Percentiles rank a stretch among this genome's conserved stretches.
These are phyloP conservation scores for Sebastes hubbsi DNA, from an alignment of 2,797 vertebrate species.

Conservation along the genomic window DNA sequence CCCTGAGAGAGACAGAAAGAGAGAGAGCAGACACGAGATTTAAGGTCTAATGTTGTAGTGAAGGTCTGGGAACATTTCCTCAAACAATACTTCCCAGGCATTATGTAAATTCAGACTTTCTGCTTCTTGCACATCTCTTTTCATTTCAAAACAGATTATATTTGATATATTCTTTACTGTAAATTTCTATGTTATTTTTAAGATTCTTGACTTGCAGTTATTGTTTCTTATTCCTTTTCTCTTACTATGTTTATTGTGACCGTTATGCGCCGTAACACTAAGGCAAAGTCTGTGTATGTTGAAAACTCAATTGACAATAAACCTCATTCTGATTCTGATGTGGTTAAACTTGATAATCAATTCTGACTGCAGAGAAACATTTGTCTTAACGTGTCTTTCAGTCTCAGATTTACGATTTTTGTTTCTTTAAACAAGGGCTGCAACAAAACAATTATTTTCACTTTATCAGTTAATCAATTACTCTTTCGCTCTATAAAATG, in stretches of 20 bases:
- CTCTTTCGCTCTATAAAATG: background rate
- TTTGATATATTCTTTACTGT: background rate
- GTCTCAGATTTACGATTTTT: background rate
- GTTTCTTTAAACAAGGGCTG: background rate
- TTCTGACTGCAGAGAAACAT: background rate
- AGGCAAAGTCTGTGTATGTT: background rate
- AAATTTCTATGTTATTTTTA: background rate
- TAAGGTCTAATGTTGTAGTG: background rate
- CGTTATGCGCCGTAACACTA: too few species aligned
- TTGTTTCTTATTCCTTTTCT: background rate
- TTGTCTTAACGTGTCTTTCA: background rate
- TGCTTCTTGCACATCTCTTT: background rate
- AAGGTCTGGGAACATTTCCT: background rate
- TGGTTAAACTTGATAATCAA: background rate
- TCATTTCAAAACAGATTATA: background rate
- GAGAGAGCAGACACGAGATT: background rate
- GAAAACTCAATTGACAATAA: background rate
- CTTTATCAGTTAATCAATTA: background rate
- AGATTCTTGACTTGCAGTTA: background rate
- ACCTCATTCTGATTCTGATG: background rate
- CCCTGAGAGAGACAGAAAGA: slow-evolving; percentile 73
- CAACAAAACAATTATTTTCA: background rate
- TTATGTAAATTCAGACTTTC: background rate
- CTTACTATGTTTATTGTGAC: background rate
- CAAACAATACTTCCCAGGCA: background rate